A percentile compares a stretch with the other conserved stretches of the same genome.
Conservation (phyloP, 2,888 invertebrate genomes). For the Brachylomia viminalis region DNA sequence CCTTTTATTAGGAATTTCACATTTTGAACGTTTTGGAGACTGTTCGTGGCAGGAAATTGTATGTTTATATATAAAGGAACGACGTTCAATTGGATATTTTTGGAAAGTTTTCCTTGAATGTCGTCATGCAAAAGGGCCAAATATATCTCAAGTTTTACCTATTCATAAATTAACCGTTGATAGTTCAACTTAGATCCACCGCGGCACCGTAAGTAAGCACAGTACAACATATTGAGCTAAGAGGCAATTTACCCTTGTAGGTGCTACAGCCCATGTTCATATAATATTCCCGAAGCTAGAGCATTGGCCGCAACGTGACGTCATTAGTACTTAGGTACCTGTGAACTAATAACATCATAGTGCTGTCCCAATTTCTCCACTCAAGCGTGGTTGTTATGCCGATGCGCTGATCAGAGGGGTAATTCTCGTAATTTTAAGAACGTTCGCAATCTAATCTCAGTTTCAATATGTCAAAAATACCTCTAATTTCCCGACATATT, state of each 20-base stretch:
- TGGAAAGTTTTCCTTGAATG: background rate
- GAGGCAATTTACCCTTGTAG: conserved; percentile 12
- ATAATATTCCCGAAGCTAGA: background rate
- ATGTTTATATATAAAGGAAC: background rate
- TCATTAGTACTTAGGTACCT: conserved; percentile 24
- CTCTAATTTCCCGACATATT: no score
- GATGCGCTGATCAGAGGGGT: background rate
- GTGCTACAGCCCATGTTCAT: background rate
- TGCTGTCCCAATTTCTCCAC: conserved; percentile 13
- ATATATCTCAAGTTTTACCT: background rate
- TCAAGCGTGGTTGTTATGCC: background rate
- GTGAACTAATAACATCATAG: conserved; percentile 27
- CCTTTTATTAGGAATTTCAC: background rate
- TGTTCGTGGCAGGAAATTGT: no score
- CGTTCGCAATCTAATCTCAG: no score
- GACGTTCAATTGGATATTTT: background rate
- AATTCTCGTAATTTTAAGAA: no score
- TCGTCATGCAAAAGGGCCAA: background rate
- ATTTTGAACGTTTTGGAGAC: background rate
- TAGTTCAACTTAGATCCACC: background rate
- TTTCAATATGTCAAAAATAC: no score
- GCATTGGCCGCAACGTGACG: conserved; percentile 18
- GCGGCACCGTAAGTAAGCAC: background rate
- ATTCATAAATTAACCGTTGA: background rate
- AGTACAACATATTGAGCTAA: background rate